Evolutionary conservation across 2,888 invertebrate species (phyloP), one percentile per base, ranked within the genome.

Genomic region (Heteropelma amictum): DNA sequence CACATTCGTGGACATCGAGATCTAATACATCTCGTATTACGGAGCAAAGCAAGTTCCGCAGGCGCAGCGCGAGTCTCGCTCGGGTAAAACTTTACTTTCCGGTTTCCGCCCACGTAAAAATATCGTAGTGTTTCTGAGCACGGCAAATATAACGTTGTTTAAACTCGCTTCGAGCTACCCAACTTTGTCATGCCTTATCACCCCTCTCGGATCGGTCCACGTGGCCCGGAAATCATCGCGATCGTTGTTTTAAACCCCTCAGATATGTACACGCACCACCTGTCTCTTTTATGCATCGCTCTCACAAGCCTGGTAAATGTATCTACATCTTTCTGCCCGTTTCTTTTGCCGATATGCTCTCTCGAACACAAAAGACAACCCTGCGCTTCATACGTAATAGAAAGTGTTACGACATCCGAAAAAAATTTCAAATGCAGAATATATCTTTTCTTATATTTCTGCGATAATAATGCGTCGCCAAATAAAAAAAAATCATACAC

Each of bases 41-140:
- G 28, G 26, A 14, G 51, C 23, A 47, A 10, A 23, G n/a, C 40
- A 10, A 63, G 47, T 63, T 23, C 19, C 47, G 17, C 10, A 17
- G n/a, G 30, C 51, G 35, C 21, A 51, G 60, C 21, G 33, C 19
- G 56, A 69, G 58, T 49, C 38, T 40, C 26, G 8, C n/a, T n/a
- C n/a, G 30, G 40, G 40, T 47, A 14, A 12, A 51, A 58, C n/a
- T 40, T 61, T 49, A 49, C 54, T 65, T 71, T 75, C 26, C 70
- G 65, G 65, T 67, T 60, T 67, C 70, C 45, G 23, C 67, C 71
- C 56, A 71, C 67, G 67, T 71, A 71, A 75, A 75, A 54, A 61
- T 45, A 58, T 33, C 51, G 51, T 38, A 33, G 40, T 17, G 35
- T 54, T 45, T 42, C 47, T 28, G 12, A 45, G 28, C 17, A 17